phyloP scores from a whole-genome alignment of 2,888 invertebrate genomes.

The Silvanus unidentatus region DNA sequence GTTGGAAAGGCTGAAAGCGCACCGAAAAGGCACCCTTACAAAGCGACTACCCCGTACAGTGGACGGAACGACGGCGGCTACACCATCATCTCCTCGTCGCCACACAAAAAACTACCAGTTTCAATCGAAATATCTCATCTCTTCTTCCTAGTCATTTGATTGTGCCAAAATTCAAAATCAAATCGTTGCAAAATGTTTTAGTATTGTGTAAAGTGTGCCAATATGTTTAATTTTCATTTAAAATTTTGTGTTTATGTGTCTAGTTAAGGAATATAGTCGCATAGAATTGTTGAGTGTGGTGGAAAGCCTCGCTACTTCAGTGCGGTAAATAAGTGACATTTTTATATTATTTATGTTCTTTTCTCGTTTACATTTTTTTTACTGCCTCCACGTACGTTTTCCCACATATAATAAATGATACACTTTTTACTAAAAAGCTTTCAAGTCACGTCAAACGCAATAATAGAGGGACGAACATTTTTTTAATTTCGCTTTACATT shows the following conservation, averaged over 20 bases:
- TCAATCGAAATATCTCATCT: not conserved
- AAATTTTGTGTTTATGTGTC: slow-evolving; percentile 17
- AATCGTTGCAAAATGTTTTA: slow-evolving; percentile 3
- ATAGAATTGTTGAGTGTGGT: slow-evolving; percentile 8
- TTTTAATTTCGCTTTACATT: no score
- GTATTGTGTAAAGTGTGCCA: slow-evolving; percentile 6
- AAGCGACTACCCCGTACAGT: slow-evolving; percentile 13
- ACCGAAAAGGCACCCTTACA: slow-evolving; percentile 27
- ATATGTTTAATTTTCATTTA: slow-evolving; percentile 13
- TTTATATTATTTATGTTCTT: slow-evolving; percentile 2
- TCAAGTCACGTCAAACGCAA: slow-evolving; percentile 11
- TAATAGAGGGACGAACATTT: no score
- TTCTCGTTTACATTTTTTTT: no score
- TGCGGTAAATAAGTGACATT: slow-evolving; percentile 30
- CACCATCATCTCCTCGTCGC: not conserved
- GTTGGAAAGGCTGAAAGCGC: slow-evolving; percentile 27
- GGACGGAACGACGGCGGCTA: no score
- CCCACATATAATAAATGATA: no score
- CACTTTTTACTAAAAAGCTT: slow-evolving; percentile 2
- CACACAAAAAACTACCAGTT: not conserved
- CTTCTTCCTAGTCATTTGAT: no score
- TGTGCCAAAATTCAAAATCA: slow-evolving; percentile 2
- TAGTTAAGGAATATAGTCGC: slow-evolving; percentile 12
- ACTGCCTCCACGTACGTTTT: no score
- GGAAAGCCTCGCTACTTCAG: slow-evolving; percentile 28